Evolutionary conservation across 2,113 vertebrate genomes (phyloP).

Genomic region (Pangasianodon gigas): DNA sequence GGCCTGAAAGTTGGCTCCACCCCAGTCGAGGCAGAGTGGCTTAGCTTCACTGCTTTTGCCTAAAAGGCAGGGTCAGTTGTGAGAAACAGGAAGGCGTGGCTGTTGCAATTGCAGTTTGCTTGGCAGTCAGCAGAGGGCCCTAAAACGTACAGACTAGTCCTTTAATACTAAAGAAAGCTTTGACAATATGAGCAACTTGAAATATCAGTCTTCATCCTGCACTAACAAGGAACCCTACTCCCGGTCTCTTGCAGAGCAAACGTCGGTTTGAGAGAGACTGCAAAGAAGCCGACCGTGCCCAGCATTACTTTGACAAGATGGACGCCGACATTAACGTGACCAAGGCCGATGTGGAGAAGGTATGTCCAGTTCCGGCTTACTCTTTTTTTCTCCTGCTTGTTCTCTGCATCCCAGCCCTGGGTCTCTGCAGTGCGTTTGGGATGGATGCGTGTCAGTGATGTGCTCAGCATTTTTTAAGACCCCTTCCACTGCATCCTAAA

Average conservation of each 20-base stretch:
- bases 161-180: background rate
- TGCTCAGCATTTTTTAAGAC: constrained; percentile 33
- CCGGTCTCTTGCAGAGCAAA: constrained; percentile 72
- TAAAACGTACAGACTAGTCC: background rate
- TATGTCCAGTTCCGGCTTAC: constrained; percentile 56
- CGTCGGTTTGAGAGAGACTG: constrained; percentile 92
- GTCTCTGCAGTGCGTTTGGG: constrained; percentile 35
- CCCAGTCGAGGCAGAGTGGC: background rate
- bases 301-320: constrained; percentile 91
- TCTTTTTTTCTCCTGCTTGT: background rate
- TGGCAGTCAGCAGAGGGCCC: background rate
- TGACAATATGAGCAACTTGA: background rate
- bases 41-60: background rate
- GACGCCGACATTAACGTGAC: constrained; percentile 91
- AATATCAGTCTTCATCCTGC: background rate
- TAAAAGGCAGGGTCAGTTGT: background rate
- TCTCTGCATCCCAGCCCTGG: constrained; percentile 31
- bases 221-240: background rate
- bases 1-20: background rate
- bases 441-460: constrained; percentile 33
- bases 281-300: constrained; percentile 92
- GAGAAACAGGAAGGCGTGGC: background rate
- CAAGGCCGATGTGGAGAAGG: constrained; percentile 95
- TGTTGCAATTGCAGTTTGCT: background rate
- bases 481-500: constrained; percentile 31